phyloP scores from a whole-genome alignment of 2,888 invertebrate species.

The Cyaniris semiargus region DNA sequence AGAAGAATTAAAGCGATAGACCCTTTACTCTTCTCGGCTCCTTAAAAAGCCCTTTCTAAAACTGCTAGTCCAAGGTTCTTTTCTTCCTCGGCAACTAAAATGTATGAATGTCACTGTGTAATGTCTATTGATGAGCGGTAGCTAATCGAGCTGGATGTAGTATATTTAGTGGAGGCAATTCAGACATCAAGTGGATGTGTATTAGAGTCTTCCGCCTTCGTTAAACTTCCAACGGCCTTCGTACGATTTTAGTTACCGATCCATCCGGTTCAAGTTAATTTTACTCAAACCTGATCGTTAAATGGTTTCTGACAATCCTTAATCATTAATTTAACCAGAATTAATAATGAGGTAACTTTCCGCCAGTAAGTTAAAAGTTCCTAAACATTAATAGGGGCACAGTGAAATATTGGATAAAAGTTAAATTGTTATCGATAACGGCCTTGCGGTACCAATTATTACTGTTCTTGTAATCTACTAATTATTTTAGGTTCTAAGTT shows the following conservation, averaged over 20 bases:
- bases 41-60: too few relatives aligned
- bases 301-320: neutral
- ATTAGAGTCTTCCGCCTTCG: conserved; percentile 42
- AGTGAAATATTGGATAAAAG: neutral
- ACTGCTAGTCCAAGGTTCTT: neutral
- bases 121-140: neutral
- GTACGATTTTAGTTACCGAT: conserved; percentile 37
- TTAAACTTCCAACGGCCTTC: conserved; percentile 40
- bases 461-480: neutral
- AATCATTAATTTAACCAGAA: neutral
- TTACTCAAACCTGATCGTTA: neutral
- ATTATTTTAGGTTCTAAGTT: neutral
- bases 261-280: conserved; percentile 30
- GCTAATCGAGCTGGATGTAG: neutral
- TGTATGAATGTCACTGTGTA: neutral
- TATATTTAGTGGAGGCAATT: conserved; percentile 34
- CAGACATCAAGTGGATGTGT: conserved; percentile 41
- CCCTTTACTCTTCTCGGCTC: too few relatives aligned
- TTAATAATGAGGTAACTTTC: neutral
- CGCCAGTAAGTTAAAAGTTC: too few relatives aligned
- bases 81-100: neutral
- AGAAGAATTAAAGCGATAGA: neutral
- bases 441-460: neutral
- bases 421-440: neutral
- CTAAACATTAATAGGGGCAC: too few relatives aligned